Conservation (phyloP, 2,113 vertebrate genomes). For the Prionailurus bengalensis region DNA sequence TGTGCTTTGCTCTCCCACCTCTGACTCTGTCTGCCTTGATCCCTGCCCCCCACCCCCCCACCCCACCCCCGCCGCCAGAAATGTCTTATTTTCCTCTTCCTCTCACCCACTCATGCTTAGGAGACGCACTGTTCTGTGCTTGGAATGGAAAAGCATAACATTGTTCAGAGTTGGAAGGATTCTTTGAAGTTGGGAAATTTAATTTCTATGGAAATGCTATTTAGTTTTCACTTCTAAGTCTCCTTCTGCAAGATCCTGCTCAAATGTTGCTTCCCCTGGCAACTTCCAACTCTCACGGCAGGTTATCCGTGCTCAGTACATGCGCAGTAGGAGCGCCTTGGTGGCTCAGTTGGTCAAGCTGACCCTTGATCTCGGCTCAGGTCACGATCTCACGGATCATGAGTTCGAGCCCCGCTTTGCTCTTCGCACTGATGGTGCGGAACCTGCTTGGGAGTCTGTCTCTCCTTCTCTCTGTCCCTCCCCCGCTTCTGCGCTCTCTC, state of each 20-base stretch:
- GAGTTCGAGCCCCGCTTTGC: no score
- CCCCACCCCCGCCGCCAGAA: no score
- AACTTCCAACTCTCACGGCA: not conserved
- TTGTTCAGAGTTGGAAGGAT: slow-evolving; percentile 30
- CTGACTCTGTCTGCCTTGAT: not conserved
- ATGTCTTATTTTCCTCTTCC: not conserved
- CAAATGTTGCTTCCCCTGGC: not conserved
- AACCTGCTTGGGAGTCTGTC: no score
- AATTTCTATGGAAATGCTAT: slow-evolving; percentile 43
- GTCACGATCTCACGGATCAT: no score
- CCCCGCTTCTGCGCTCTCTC: no score
- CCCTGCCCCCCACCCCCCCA: no score
- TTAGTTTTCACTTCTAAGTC: not conserved
- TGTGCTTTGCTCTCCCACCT: not conserved
- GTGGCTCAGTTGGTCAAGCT: no score
- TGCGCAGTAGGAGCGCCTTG: no score
- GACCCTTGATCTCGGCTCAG: no score
- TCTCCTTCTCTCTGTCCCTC: no score
- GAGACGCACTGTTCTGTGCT: not conserved
- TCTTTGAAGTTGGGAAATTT: slow-evolving; percentile 52
- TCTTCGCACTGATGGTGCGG: no score
- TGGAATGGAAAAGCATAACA: not conserved
- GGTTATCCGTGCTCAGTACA: not conserved
- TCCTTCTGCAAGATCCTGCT: slow-evolving; percentile 25
- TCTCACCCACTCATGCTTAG: not conserved